phyloP scores from a whole-genome alignment of 1,140 invertebrate species.

The Drosophila rhopaloa region DNA sequence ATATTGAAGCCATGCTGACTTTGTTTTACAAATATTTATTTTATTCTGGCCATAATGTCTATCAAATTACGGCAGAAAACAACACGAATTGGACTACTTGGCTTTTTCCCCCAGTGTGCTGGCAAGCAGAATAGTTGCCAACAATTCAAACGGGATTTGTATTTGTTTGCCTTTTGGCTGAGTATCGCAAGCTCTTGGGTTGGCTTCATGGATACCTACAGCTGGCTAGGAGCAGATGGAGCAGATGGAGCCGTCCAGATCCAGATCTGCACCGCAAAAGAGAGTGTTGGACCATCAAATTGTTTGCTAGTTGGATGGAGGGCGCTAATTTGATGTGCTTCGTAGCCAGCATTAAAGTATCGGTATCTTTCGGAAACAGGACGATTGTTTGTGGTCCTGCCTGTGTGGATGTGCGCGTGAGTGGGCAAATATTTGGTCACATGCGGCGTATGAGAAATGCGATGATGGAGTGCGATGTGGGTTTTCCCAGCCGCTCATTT shows the following conservation, averaged over 20 bases:
- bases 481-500: constrained; percentile 1
- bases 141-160: constrained; percentile 51
- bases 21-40: neutral
- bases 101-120: neutral
- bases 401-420: constrained; percentile 20
- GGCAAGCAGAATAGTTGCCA: constrained; percentile 19
- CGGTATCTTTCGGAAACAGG: constrained; percentile 34
- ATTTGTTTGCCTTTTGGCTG: constrained; percentile 55
- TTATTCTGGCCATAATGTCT: neutral
- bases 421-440: constrained; percentile 56
- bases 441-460: constrained; percentile 50
- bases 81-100: too few species aligned
- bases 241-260: neutral
- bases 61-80: too few species aligned
- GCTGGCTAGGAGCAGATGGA: neutral
- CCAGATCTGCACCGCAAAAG: neutral
- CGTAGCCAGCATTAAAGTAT: constrained; percentile 26
- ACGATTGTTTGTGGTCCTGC: constrained; percentile 13
- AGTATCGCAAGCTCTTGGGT: constrained; percentile 14
- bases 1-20: too few species aligned
- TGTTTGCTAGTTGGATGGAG: constrained; percentile 23
- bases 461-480: constrained; percentile 28
- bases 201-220: constrained; percentile 16
- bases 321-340: constrained; percentile 50
- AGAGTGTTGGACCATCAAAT: constrained; percentile 52